Conservation (phyloP, 2,888 invertebrate species). For the Melolontha melolontha region DNA sequence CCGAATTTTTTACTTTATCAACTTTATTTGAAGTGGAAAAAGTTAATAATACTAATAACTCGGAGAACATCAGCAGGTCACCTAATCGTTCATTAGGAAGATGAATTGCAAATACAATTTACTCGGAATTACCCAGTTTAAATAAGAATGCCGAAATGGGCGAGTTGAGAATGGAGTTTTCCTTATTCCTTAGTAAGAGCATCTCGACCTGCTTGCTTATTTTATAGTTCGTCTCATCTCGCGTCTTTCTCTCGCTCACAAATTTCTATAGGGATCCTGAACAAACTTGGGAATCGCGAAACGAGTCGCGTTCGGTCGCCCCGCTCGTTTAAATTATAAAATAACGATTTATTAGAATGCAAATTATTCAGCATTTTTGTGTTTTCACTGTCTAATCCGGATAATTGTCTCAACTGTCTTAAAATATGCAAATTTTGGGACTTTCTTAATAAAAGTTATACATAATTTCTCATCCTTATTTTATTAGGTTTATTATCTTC, state of each 20-base stretch:
- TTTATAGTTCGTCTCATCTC: slow-evolving; percentile 1
- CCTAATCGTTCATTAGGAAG: slow-evolving; percentile 40
- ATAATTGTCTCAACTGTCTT: slow-evolving; percentile 20
- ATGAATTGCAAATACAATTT: slow-evolving; percentile 40
- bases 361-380: slow-evolving; percentile 28
- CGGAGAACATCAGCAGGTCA: slow-evolving; percentile 36
- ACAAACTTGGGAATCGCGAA: slow-evolving; percentile 7
- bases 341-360: slow-evolving; percentile 27
- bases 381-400: slow-evolving; percentile 11
- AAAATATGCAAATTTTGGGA: slow-evolving; percentile 7
- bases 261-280: not conserved
- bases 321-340: slow-evolving; percentile 7
- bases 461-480: too few relatives aligned
- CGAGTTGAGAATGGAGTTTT: not conserved
- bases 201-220: slow-evolving; percentile 9
- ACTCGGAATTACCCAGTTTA: slow-evolving; percentile 26
- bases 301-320: not conserved
- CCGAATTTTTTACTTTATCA: slow-evolving; percentile 2
- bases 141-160: slow-evolving; percentile 18
- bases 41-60: slow-evolving; percentile 31
- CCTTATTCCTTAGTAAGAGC: slow-evolving; percentile 10
- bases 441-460: not conserved
- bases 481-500: too few relatives aligned
- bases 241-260: not conserved
- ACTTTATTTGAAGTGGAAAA: slow-evolving; percentile 15